A percentile compares a stretch with the other conserved stretches of the same genome.
Conservation (phyloP, 2,888 invertebrate species). For the Rhyacophila evoluta region DNA sequence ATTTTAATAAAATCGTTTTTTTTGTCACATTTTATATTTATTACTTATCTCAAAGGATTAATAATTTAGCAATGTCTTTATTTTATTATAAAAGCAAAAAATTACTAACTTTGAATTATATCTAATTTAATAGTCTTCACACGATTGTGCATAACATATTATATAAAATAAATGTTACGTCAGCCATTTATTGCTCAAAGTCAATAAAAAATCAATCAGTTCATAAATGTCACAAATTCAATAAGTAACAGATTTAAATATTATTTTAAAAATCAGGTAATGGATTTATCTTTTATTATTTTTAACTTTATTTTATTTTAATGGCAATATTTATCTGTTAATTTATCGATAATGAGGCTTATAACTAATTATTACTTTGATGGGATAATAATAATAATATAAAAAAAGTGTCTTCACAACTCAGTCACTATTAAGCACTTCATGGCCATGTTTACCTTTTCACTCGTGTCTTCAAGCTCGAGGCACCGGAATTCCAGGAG, state of each 20-base stretch:
- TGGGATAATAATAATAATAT: no score
- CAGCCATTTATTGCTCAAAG: not conserved
- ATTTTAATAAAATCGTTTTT: no score
- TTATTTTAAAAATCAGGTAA: no score
- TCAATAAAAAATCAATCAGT: no score
- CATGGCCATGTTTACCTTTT: conserved; percentile 54
- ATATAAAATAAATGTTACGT: not conserved
- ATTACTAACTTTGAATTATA: not conserved
- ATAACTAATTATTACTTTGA: no score
- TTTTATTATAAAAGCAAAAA: not conserved
- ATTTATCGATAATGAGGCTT: no score
- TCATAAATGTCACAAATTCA: no score
- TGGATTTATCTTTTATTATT: no score
- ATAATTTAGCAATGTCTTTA: not conserved
- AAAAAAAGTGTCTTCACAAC: conserved; percentile 40
- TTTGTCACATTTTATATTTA: not conserved
- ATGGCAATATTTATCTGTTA: no score
- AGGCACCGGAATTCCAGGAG: conserved; percentile 83
- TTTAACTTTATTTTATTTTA: no score
- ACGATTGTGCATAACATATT: not conserved
- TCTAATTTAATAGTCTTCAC: not conserved
- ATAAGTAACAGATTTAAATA: no score
- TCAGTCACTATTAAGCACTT: conserved; percentile 53
- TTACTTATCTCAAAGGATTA: not conserved
- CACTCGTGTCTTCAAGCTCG: conserved; percentile 75